phyloP scores from a whole-genome alignment of 2,113 vertebrate species.

The Hylia prasina region DNA sequence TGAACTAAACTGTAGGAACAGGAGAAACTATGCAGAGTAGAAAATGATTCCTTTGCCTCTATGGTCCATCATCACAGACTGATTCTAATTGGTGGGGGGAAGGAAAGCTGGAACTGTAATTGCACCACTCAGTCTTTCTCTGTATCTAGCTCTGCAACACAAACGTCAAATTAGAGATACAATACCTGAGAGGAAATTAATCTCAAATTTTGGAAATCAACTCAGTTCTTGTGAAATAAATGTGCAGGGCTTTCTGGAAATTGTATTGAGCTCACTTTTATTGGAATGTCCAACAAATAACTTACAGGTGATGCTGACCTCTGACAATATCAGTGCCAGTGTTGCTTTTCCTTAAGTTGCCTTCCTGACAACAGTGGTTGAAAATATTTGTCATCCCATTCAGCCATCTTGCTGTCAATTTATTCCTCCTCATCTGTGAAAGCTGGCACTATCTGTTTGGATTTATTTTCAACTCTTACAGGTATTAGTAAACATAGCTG shows the following conservation, averaged over 20 bases:
- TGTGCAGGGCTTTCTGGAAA: not conserved
- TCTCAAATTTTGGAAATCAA: not conserved
- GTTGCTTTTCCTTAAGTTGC: not conserved
- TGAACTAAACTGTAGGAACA: not conserved
- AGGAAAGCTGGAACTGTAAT: not conserved
- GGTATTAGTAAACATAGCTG: not conserved
- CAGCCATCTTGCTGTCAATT: not conserved
- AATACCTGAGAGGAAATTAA: not conserved
- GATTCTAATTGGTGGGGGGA: not conserved
- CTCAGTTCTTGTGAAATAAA: not conserved
- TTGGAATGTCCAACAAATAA: not conserved
- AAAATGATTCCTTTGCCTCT: not conserved
- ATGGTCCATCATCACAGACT: not conserved
- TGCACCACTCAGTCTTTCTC: not conserved
- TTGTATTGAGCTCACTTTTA: not conserved
- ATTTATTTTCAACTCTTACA: not conserved
- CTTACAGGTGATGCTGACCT: not conserved
- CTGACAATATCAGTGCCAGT: not conserved
- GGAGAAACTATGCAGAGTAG: not conserved
- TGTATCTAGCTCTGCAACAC: not conserved
- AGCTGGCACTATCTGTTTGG: not conserved
- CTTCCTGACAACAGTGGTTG: not conserved
- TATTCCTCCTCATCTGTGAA: not conserved
- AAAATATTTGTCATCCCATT: not conserved
- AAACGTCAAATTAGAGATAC: not conserved